Evolutionary conservation across 1,140 invertebrate species (phyloP).

Genomic region (Polypedilum pembai): DNA sequence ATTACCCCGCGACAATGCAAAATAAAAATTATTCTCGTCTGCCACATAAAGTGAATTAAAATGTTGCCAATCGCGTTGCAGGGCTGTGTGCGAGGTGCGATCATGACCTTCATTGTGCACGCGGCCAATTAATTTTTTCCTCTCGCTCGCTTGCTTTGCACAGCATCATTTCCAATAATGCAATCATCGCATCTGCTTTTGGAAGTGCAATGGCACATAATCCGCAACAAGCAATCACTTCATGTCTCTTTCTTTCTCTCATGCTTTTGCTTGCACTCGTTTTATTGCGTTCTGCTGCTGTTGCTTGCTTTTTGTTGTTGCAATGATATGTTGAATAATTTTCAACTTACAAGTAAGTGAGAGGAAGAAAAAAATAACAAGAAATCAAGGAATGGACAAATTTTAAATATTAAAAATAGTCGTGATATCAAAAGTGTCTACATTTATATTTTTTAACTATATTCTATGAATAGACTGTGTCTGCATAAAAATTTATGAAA

Average conservation of each 20-base stretch:
- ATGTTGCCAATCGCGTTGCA: neutral
- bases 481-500: too few species aligned
- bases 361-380: too few species aligned
- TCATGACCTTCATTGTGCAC: conserved; percentile 10
- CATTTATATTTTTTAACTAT: too few species aligned
- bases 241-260: neutral
- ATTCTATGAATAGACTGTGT: too few species aligned
- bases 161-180: conserved; percentile 4
- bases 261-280: neutral
- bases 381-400: too few species aligned
- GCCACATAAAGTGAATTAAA: neutral
- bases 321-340: neutral
- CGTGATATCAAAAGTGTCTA: too few species aligned
- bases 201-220: conserved; percentile 2
- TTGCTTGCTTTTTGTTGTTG: neutral
- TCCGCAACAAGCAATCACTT: neutral
- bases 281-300: neutral
- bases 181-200: conserved; percentile 17
- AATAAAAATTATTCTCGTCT: neutral
- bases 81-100: neutral
- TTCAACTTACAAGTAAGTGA: too few species aligned
- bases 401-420: too few species aligned
- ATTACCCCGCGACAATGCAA: neutral
- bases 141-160: neutral
- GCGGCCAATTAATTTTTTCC: neutral